These are phyloP conservation scores for Ardeotis arabs DNA, from an alignment of 2,113 vertebrate genomes.

Conservation along the genomic window DNA sequence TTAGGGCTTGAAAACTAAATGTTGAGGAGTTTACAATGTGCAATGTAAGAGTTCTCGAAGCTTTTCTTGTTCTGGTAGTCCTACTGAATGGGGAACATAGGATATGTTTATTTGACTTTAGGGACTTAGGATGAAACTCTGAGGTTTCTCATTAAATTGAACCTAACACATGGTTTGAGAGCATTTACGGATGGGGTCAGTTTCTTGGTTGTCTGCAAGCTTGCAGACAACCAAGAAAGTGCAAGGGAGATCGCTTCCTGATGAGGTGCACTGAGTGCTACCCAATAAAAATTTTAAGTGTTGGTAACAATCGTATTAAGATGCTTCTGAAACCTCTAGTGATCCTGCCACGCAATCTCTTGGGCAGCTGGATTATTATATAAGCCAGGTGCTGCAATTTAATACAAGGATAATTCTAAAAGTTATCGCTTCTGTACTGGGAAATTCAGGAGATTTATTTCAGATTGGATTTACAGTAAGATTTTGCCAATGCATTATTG, in stretches of 20 bases:
- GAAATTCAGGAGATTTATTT: not conserved
- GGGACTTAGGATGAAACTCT: not conserved
- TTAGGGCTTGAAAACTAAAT: not conserved
- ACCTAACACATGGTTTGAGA: not conserved
- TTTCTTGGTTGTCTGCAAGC: not conserved
- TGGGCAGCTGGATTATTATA: not conserved
- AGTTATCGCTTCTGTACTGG: not conserved
- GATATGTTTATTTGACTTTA: not conserved
- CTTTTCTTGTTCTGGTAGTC: not conserved
- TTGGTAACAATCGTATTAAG: not conserved
- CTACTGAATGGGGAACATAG: not conserved
- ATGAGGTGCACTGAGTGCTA: fast-evolving
- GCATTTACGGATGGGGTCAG: not conserved
- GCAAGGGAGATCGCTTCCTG: not conserved
- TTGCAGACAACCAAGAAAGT: too few species aligned
- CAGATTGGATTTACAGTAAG: not conserved
- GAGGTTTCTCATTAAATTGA: not conserved
- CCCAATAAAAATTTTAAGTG: not conserved
- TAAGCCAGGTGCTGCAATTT: not conserved
- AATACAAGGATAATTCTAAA: not conserved
- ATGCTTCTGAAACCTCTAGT: not conserved
- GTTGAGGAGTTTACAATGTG: not conserved
- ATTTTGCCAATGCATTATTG: not conserved
- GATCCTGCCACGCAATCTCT: not conserved
- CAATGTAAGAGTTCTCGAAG: not conserved